phyloP scores from a whole-genome alignment of 2,888 invertebrate species.

The Acanthacorydalis orientalis region DNA sequence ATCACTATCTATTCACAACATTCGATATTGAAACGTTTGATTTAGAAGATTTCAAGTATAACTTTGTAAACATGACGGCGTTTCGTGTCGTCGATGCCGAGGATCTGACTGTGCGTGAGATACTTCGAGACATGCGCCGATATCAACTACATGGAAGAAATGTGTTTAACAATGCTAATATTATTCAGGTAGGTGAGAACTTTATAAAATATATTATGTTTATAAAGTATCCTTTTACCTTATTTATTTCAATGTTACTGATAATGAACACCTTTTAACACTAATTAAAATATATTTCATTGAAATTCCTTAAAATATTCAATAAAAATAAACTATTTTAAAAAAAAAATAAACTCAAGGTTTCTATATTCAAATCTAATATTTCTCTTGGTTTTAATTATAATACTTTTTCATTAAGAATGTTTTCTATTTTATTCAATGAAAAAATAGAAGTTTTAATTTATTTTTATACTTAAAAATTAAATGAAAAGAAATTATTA shows the following conservation, averaged over 20 bases:
- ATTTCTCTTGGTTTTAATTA: too few relatives aligned
- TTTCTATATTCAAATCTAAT: too few relatives aligned
- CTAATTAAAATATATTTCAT: too few relatives aligned
- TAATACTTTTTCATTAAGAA: too few relatives aligned
- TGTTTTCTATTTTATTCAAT: too few relatives aligned
- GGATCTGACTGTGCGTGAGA: slow-evolving; percentile 44
- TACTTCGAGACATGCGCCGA: slow-evolving; percentile 52
- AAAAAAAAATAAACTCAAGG: too few relatives aligned
- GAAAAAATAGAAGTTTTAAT: too few relatives aligned
- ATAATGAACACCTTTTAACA: too few relatives aligned
- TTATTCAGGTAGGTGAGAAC: slow-evolving; percentile 20
- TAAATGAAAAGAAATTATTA: too few relatives aligned
- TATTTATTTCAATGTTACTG: not conserved
- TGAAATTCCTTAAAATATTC: too few relatives aligned
- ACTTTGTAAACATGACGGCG: slow-evolving; percentile 60
- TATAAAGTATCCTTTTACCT: not conserved
- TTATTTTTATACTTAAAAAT: too few relatives aligned
- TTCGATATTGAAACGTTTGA: slow-evolving; percentile 51
- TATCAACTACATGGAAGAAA: slow-evolving; percentile 37
- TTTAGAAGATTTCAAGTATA: slow-evolving; percentile 56
- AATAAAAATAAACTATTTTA: too few relatives aligned
- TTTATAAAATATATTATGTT: not conserved
- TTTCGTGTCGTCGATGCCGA: slow-evolving; percentile 55
- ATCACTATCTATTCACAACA: slow-evolving; percentile 66
- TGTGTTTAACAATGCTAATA: slow-evolving; percentile 24